phyloP scores from a whole-genome alignment of 2,888 invertebrate species.

The Phalera bucephala region DNA sequence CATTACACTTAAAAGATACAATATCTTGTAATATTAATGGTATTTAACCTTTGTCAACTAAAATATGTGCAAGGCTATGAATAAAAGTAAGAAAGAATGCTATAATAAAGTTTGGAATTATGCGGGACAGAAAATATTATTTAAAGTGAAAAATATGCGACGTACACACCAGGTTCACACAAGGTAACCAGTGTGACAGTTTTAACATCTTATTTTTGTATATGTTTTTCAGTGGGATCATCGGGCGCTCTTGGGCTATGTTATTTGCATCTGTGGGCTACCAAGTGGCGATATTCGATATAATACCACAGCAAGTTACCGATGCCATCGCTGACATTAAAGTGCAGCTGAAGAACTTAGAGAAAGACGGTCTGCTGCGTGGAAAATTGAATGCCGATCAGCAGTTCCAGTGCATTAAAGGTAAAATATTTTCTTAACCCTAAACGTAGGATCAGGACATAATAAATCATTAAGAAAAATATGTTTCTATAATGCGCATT shows the following conservation, averaged over 20 bases:
- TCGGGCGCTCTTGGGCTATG: slow-evolving; percentile 99
- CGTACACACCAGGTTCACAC: too few relatives aligned
- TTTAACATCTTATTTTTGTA: too few relatives aligned
- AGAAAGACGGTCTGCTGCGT: slow-evolving; percentile 88
- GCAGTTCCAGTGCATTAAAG: slow-evolving; percentile 90
- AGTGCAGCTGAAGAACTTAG: slow-evolving; percentile 87
- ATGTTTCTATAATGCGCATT: too few relatives aligned
- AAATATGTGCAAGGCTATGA: too few relatives aligned
- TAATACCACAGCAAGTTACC: slow-evolving; percentile 88
- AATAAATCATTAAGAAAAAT: too few relatives aligned
- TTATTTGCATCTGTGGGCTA: slow-evolving; percentile 96
- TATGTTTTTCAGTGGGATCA: slow-evolving; percentile 89
- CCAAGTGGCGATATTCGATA: slow-evolving; percentile 93
- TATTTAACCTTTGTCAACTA: too few relatives aligned
- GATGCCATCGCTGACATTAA: slow-evolving; percentile 89
- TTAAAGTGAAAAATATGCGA: too few relatives aligned
- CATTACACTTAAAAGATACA: not conserved
- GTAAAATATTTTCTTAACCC: slow-evolving; percentile 50
- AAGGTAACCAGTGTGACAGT: too few relatives aligned
- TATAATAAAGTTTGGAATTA: too few relatives aligned
- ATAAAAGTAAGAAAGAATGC: too few relatives aligned
- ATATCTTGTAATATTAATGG: too few relatives aligned
- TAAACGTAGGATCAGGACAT: not conserved
- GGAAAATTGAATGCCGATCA: slow-evolving; percentile 89
- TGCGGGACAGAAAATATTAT: too few relatives aligned